These are phyloP conservation scores for Rhabdomys dilectus DNA, from an alignment of 2,113 vertebrate genomes.

Conservation along the genomic window DNA sequence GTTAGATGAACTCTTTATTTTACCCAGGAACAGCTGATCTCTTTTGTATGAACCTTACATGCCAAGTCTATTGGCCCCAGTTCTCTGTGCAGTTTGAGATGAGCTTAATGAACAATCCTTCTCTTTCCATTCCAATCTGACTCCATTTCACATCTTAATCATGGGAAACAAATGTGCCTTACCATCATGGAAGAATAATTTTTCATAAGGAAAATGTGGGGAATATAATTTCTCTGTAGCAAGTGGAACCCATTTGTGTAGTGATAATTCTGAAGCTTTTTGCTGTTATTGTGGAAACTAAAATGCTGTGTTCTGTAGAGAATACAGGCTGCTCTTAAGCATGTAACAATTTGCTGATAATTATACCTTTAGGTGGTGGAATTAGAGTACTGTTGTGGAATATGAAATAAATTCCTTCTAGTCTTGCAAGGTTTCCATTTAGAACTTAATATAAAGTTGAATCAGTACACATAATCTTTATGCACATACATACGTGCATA, in stretches of 20 bases:
- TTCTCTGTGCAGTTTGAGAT: background rate
- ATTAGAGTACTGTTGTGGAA: conserved; percentile 19
- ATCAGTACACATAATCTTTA: conserved; percentile 4
- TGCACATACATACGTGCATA: background rate
- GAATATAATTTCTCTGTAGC: conserved; percentile 47
- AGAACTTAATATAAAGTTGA: conserved; percentile 44
- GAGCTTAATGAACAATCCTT: background rate
- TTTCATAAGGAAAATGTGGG: background rate
- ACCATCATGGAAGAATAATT: background rate
- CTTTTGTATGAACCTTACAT: background rate
- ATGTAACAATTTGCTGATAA: conserved; percentile 50
- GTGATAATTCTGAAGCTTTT: conserved; percentile 47
- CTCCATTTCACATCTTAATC: conserved; percentile 41
- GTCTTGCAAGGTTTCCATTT: conserved; percentile 8
- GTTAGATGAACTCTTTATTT: conserved; percentile 66
- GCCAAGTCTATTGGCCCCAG: background rate
- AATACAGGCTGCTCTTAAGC: background rate
- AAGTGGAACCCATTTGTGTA: conserved; percentile 40
- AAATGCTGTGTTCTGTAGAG: conserved; percentile 29
- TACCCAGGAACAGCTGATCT: conserved; percentile 32
- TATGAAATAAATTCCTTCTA: conserved; percentile 29
- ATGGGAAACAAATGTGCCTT: conserved; percentile 11
- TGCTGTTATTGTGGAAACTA: conserved; percentile 49
- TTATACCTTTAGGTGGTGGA: background rate
- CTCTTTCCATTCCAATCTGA: background rate